A percentile compares a stretch with the other conserved stretches of the same genome.
Conservation (phyloP, 1,140 invertebrate genomes). For the Listronotus oregonensis region DNA sequence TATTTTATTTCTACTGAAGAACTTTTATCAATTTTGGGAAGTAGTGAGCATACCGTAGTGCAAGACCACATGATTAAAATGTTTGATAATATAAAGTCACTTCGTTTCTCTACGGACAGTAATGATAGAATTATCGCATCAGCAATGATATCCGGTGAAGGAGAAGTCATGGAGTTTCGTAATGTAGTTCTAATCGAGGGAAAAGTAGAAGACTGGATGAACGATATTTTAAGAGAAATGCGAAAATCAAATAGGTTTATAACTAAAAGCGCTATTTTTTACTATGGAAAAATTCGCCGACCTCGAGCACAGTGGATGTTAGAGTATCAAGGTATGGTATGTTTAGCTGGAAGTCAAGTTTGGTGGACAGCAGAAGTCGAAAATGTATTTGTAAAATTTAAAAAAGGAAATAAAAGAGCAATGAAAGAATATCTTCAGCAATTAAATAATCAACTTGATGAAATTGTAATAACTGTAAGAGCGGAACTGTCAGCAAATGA, state of each 20-base stretch:
- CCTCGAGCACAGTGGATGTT: constrained; percentile 82
- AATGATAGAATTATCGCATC: constrained; percentile 67
- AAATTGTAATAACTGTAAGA: constrained; percentile 76
- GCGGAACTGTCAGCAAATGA: constrained; percentile 78
- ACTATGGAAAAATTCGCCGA: constrained; percentile 71
- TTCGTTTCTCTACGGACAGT: constrained; percentile 68
- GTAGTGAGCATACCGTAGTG: constrained; percentile 75
- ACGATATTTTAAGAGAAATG: constrained; percentile 81
- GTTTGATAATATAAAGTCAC: constrained; percentile 86
- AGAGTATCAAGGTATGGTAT: constrained; percentile 87
- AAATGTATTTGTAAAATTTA: constrained; percentile 79
- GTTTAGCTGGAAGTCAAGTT: constrained; percentile 82
- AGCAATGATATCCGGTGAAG: constrained; percentile 84
- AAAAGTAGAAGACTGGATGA: constrained; percentile 91
- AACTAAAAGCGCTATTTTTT: constrained; percentile 85
- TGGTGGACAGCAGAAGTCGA: constrained; percentile 96
- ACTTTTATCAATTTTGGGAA: constrained; percentile 86
- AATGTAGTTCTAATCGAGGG: constrained; percentile 61
- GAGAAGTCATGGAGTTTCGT: constrained; percentile 85
- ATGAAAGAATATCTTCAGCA: constrained; percentile 88
- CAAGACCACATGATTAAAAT: constrained; percentile 95
- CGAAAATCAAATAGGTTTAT: constrained; percentile 79
- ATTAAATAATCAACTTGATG: constrained; percentile 82
- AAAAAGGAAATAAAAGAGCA: constrained; percentile 76
- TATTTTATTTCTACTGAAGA: constrained; percentile 94